These are phyloP conservation scores for Caiman crocodilus DNA, from an alignment of 2,797 vertebrate genomes.

Conservation along the genomic window DNA sequence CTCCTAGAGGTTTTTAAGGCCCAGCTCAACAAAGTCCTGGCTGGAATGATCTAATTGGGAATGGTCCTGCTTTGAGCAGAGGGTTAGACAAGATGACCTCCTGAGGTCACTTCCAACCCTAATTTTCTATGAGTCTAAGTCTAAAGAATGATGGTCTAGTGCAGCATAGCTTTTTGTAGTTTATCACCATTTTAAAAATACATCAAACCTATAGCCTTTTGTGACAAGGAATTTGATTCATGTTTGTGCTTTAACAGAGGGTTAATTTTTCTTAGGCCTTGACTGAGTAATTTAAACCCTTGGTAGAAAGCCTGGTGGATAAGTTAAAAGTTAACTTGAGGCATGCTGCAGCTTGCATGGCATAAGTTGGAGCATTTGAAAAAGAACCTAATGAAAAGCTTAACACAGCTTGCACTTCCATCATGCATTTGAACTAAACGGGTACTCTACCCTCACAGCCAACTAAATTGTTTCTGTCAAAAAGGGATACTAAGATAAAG, in stretches of 20 bases:
- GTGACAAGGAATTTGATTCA: not conserved
- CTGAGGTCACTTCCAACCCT: no score
- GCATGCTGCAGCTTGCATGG: constrained; percentile 24
- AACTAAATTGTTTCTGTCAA: not conserved
- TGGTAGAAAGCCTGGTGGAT: not conserved
- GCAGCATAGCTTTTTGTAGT: no score
- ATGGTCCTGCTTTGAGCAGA: no score
- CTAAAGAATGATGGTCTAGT: no score
- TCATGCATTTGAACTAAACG: constrained; percentile 17
- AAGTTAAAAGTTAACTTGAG: not conserved
- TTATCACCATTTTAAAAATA: no score
- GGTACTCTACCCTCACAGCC: not conserved
- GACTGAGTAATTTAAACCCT: not conserved
- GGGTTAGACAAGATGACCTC: no score
- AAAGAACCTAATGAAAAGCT: not conserved
- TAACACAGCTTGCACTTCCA: not conserved
- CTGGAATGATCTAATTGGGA: no score
- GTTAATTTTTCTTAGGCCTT: not conserved
- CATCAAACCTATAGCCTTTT: no score
- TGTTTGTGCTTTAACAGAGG: not conserved
- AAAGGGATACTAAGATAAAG: not conserved
- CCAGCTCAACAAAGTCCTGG: no score
- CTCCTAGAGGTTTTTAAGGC: no score
- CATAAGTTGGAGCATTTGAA: not conserved
- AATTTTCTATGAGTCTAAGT: no score